Conservation (phyloP, 1,140 invertebrate species). For the Papilio dardanus region DNA sequence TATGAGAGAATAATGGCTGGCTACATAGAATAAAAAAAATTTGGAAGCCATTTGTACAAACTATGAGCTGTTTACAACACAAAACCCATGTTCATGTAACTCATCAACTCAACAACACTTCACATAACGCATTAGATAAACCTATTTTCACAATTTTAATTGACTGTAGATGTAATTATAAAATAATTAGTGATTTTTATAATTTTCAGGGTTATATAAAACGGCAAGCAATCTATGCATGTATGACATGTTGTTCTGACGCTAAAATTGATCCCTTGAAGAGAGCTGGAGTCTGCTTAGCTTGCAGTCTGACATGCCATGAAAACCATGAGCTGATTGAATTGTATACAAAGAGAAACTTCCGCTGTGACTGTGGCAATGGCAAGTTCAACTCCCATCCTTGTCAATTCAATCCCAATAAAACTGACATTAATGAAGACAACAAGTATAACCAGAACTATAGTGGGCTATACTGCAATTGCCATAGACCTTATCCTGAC, state of each 20-base stretch:
- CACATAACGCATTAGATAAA: no score
- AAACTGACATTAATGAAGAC: conserved; percentile 86
- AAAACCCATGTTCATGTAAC: no score
- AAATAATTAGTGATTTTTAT: no score
- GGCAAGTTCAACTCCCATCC: conserved; percentile 88
- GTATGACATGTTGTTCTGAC: conserved; percentile 92
- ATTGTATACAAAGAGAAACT: conserved; percentile 98
- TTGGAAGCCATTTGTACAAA: not conserved
- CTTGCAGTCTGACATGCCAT: conserved; percentile 97
- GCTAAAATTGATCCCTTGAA: conserved; percentile 82
- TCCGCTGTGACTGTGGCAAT: conserved; percentile 99
- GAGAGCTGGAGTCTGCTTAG: conserved; percentile 94
- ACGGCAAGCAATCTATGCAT: conserved; percentile 97
- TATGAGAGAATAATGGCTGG: not conserved
- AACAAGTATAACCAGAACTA: conserved; percentile 99
- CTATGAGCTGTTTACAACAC: not conserved
- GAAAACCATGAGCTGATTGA: conserved; percentile 98
- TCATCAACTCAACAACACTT: no score
- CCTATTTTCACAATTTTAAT: not conserved
- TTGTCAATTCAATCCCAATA: conserved; percentile 89
- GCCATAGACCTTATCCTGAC: conserved; percentile 97
- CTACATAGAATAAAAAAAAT: not conserved
- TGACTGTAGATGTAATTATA: no score
- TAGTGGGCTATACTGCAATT: conserved; percentile 95
- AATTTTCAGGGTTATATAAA: conserved; percentile 93